These are phyloP conservation scores for Ellobium chinense DNA, from an alignment of 2,888 invertebrate genomes.

Conservation along the genomic window DNA sequence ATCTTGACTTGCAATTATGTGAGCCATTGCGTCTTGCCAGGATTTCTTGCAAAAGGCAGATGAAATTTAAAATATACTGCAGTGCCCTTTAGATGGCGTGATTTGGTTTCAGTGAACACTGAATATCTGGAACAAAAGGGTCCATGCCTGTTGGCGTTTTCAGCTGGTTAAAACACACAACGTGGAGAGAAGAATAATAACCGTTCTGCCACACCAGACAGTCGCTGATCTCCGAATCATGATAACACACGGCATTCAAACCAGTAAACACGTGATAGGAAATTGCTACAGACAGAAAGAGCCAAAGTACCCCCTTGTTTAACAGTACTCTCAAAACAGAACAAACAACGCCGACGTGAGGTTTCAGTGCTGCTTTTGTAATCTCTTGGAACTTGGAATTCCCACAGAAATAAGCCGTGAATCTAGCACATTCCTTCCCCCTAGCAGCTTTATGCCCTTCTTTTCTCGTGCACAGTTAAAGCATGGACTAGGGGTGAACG, in stretches of 20 bases:
- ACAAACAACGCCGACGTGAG: background rate
- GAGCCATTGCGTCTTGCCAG: too few relatives aligned
- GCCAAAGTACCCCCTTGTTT: background rate
- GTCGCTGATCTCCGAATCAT: background rate
- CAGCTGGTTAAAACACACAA: background rate
- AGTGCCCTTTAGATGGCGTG: too few relatives aligned
- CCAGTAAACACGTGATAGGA: background rate
- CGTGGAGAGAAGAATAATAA: background rate
- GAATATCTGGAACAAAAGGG: too few relatives aligned
- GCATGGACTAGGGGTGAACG: background rate
- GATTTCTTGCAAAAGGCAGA: too few relatives aligned
- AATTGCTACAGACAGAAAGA: background rate
- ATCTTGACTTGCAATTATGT: too few relatives aligned
- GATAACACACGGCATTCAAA: background rate
- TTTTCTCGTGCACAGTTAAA: slow-evolving; percentile 45
- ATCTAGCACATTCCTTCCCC: background rate
- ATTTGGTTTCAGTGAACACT: too few relatives aligned
- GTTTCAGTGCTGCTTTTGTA: background rate
- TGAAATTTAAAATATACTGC: too few relatives aligned
- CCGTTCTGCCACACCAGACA: background rate
- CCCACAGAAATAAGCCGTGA: background rate
- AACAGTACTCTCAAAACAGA: background rate
- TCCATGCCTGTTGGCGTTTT: too few relatives aligned
- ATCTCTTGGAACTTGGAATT: background rate
- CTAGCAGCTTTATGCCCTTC: background rate